Percentiles rank a stretch among this genome's conserved stretches.
These are phyloP conservation scores for Chloromyia formosa DNA, from an alignment of 2,888 invertebrate genomes.

Conservation along the genomic window DNA sequence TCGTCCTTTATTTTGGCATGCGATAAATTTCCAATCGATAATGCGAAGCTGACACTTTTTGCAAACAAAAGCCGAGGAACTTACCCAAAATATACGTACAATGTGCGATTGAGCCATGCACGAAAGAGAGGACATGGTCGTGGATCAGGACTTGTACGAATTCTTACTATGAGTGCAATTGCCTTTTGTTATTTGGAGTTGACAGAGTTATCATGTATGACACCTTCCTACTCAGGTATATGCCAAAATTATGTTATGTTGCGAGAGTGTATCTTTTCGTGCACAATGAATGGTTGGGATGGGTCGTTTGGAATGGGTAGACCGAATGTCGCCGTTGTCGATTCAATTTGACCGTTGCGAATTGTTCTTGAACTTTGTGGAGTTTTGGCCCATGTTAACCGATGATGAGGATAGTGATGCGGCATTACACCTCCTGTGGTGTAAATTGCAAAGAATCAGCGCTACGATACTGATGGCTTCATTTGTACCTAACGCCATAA, in stretches of 20 bases:
- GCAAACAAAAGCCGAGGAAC: slow-evolving; percentile 22
- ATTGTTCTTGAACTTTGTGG: slow-evolving; percentile 1
- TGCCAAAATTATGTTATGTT: slow-evolving; percentile 1
- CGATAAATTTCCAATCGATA: slow-evolving; percentile 47
- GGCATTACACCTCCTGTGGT: not conserved
- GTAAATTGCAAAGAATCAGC: not conserved
- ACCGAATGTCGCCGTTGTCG: slow-evolving; percentile 37
- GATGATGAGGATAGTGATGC: not conserved
- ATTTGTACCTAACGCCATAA: slow-evolving; percentile 20
- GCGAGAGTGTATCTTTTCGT: not conserved
- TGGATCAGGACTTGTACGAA: no score
- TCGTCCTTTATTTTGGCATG: slow-evolving; percentile 38
- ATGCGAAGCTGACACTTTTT: slow-evolving; percentile 42
- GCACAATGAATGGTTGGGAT: not conserved
- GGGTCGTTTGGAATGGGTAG: slow-evolving; percentile 21
- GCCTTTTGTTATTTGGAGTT: not conserved
- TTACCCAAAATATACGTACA: not conserved
- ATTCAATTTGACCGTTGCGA: slow-evolving; percentile 21
- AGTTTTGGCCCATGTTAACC: not conserved
- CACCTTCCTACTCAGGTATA: slow-evolving; percentile 28
- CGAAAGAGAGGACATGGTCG: not conserved
- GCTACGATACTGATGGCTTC: slow-evolving; percentile 1
- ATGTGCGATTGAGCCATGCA: slow-evolving; percentile 37
- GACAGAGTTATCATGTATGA: slow-evolving; percentile 11
- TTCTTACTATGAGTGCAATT: no score